Conservation (phyloP, 35 echinoderm and acorn worm species). For the Chiridota heheva region DNA sequence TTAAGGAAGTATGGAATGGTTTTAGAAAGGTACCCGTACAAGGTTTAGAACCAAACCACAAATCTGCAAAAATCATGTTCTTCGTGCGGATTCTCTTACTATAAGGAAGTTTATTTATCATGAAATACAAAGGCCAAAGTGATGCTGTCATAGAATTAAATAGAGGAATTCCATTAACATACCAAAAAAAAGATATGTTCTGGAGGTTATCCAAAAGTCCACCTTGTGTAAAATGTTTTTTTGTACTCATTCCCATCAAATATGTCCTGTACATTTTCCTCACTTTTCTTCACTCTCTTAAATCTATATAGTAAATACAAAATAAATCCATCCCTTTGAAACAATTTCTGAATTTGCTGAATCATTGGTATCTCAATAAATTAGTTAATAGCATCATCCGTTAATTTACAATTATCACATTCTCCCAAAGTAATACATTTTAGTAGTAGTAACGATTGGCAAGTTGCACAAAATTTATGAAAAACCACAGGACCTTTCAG, state of each 20-base stretch:
- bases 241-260: constrained; percentile 65
- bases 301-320: constrained; percentile 48
- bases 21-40: constrained; percentile 38
- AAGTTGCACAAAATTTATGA: constrained; percentile 51
- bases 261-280: constrained; percentile 69
- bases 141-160: constrained; percentile 65
- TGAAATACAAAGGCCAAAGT: constrained; percentile 67
- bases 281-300: constrained; percentile 36
- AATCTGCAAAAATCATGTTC: constrained; percentile 70
- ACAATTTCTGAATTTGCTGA: constrained; percentile 23
- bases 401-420: constrained; percentile 14
- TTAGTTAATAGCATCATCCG: neutral
- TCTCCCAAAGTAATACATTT: neutral
- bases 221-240: neutral
- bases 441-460: neutral
- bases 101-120: constrained; percentile 63
- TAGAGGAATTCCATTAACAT: constrained; percentile 61
- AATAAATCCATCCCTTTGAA: constrained; percentile 37
- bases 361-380: constrained; percentile 64
- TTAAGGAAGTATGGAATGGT: neutral
- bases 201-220: constrained; percentile 15
- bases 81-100: constrained; percentile 35
- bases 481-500: constrained; percentile 21
- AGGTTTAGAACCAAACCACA: constrained; percentile 76
- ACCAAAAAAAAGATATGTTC: constrained; percentile 67